Base-by-base conservation (phyloP, 2,113 vertebrate genomes). In the Pleuronectes platessa region DNA sequence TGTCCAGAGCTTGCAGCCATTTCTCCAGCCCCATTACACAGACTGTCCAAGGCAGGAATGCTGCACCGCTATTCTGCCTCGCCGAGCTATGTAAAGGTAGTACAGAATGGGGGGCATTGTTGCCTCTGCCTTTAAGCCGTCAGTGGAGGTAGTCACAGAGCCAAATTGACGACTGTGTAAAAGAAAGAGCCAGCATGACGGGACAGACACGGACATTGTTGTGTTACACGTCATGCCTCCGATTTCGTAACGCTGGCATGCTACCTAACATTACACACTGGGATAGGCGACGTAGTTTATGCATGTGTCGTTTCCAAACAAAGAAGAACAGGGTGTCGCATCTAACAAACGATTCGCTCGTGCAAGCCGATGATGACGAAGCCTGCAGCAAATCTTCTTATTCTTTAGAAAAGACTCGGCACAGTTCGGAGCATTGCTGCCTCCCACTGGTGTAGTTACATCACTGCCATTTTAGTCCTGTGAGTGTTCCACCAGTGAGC, bases 131-230 rank as follows among this genome's bases (percentile, higher is more conserved):
- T 60, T 60, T 31, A 35, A 60, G 58, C 27, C 24, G 20, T 60
- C 26, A 60, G 56, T 27, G 56, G 56, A 60, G 21, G 54, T 56
- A 56, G 54, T 56, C 54, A 12, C 54, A 56, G 24, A 58, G 24
- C 56, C 23, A 58, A 24, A 58, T 58, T 17, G 24, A 24, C 3
- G 54, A 6, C 54, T 24, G 54, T 23, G n/a, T 24, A 53, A 20
- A 53, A 56, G 54, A n/a, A n/a, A 58, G 23, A 58, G 55, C 55
- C 21, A 58, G 23, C 23, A 58, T 24, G 23, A 18, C 12, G 40
- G 40, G 40, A 13, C 40, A 12, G 40, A 42, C 40, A 12, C 40
- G 2, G 40, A 42, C 11, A 42, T 42, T 42, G 40, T 42, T 42
- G 40, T 42, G 40, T 13, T 11, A 13, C 40, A 42, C 40, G 40